Conservation (phyloP, 2,888 invertebrate genomes). For the Dryobota labecula region DNA sequence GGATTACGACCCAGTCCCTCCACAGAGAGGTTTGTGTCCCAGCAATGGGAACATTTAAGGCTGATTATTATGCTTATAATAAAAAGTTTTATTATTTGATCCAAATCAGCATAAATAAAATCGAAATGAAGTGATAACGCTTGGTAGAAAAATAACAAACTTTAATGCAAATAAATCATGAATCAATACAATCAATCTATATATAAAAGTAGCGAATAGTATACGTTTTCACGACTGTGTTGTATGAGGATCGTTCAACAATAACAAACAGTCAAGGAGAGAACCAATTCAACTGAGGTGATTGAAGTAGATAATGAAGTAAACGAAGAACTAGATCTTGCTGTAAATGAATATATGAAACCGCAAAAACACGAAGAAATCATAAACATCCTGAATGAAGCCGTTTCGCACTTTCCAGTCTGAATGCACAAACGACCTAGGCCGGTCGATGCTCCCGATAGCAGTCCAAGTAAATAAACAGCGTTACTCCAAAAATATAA, state of each 20-base stretch:
- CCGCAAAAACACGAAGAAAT: constrained; percentile 27
- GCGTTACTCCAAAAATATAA: constrained; percentile 64
- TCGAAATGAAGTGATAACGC: constrained; percentile 7
- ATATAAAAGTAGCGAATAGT: constrained; percentile 21
- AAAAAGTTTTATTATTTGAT: constrained; percentile 2
- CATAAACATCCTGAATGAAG: constrained; percentile 50
- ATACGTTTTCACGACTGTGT: constrained; percentile 14
- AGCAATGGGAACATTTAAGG: background rate
- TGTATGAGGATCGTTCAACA: constrained; percentile 18
- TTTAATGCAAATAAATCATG: constrained; percentile 35
- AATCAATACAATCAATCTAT: too few relatives aligned
- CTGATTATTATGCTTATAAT: background rate
- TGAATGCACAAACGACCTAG: constrained; percentile 70
- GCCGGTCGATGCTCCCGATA: constrained; percentile 69
- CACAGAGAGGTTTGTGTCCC: background rate
- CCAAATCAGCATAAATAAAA: constrained; percentile 6
- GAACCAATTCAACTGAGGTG: constrained; percentile 6
- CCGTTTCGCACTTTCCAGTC: constrained; percentile 42
- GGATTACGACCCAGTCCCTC: background rate
- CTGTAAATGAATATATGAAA: constrained; percentile 10
- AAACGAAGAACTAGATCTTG: constrained; percentile 13
- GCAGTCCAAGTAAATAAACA: constrained; percentile 66
- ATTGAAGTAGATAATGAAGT: constrained; percentile 6
- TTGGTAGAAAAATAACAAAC: constrained; percentile 8
- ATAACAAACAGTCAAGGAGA: constrained; percentile 35